phyloP scores from a whole-genome alignment of 2,797 vertebrate species.

The Muscicapa comitata region DNA sequence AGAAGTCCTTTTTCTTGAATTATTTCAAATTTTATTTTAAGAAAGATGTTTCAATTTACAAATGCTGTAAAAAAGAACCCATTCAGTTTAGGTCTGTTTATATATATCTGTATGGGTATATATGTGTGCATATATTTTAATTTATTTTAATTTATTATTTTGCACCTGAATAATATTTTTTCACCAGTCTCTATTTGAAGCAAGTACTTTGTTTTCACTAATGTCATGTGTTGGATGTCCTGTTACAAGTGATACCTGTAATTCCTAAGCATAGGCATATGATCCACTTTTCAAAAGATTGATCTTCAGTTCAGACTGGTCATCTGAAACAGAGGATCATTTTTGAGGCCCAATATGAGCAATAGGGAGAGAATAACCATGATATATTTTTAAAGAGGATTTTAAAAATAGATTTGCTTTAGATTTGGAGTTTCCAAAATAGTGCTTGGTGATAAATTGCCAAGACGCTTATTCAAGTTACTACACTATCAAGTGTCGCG shows the following conservation, averaged over 20 bases:
- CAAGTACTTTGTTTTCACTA: neutral
- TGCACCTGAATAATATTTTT: neutral
- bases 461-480: neutral
- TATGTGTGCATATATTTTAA: neutral
- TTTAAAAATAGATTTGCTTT: neutral
- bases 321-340: neutral
- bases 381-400: neutral
- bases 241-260: neutral
- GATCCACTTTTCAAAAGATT: neutral
- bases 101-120: too few relatives aligned
- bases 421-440: neutral
- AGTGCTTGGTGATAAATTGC: neutral
- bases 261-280: neutral
- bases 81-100: neutral
- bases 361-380: neutral
- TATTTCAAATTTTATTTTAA: neutral
- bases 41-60: neutral
- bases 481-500: neutral
- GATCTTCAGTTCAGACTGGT: neutral
- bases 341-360: neutral
- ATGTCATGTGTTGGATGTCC: rapidly evolving
- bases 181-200: neutral
- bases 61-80: neutral
- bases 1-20: neutral
- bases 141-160: neutral